These are phyloP conservation scores for Fragum fragum DNA, from an alignment of 2,888 invertebrate species.

Conservation along the genomic window DNA sequence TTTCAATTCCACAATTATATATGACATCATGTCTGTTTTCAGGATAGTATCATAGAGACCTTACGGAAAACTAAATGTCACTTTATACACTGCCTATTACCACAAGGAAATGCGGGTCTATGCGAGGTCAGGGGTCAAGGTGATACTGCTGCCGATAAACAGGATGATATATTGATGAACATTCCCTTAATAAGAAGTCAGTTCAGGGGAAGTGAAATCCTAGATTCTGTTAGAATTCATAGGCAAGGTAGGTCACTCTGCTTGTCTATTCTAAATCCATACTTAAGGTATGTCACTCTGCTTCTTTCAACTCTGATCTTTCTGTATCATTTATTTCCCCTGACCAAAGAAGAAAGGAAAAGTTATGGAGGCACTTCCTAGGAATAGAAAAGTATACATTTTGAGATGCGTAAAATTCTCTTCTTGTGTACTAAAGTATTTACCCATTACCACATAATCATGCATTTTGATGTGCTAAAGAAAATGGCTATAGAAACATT, in stretches of 20 bases:
- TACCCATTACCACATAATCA: too few relatives aligned
- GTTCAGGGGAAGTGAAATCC: constrained; percentile 96
- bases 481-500: too few relatives aligned
- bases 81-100: constrained; percentile 95
- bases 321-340: too few relatives aligned
- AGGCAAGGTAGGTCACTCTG: constrained; percentile 94
- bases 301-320: too few relatives aligned
- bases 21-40: constrained; percentile 24
- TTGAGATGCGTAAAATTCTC: too few relatives aligned
- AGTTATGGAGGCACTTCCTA: too few relatives aligned
- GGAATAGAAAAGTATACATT: too few relatives aligned
- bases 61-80: constrained; percentile 94
- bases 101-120: constrained; percentile 92
- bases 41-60: constrained; percentile 97
- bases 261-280: too few relatives aligned
- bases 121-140: constrained; percentile 87
- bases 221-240: constrained; percentile 95
- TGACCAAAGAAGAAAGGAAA: too few relatives aligned
- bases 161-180: constrained; percentile 89
- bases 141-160: constrained; percentile 74
- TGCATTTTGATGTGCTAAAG: too few relatives aligned
- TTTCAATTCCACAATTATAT: too few relatives aligned
- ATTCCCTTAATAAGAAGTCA: constrained; percentile 92
- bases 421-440: too few relatives aligned
- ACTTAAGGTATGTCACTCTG: constrained; percentile 90